These are phyloP conservation scores for Rhabditophanes sp. DNA, from an alignment of 2,888 invertebrate species.

Conservation along the genomic window DNA sequence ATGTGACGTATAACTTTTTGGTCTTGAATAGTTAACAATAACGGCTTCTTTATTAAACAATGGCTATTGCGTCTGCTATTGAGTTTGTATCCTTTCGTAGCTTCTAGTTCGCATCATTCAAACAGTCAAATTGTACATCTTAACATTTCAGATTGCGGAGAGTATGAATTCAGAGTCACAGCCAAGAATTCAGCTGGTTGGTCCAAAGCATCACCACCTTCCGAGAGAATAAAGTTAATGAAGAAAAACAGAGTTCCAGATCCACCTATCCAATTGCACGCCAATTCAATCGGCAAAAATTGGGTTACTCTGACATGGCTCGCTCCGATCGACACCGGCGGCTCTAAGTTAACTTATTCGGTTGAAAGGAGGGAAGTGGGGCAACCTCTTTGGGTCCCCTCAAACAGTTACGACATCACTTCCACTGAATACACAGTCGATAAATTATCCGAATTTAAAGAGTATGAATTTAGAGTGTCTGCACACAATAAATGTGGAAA, in stretches of 20 bases:
- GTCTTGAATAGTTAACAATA: too few species aligned
- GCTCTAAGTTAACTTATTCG: constrained; percentile 55
- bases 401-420: constrained; percentile 36
- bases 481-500: constrained; percentile 88
- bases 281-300: constrained; percentile 82
- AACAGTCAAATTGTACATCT: too few species aligned
- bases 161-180: constrained; percentile 89
- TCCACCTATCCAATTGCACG: constrained; percentile 62
- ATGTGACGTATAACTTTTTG: too few species aligned
- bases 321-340: constrained; percentile 68
- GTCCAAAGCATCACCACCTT: constrained; percentile 60
- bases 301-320: constrained; percentile 83
- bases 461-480: constrained; percentile 84
- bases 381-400: constrained; percentile 64
- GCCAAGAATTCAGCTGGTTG: constrained; percentile 95
- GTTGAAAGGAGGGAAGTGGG: constrained; percentile 38
- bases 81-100: too few species aligned
- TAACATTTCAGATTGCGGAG: constrained; percentile 71
- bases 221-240: constrained; percentile 61
- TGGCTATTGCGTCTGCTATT: too few species aligned
- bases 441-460: constrained; percentile 60
- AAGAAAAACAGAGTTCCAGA: constrained; percentile 73
- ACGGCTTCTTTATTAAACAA: too few species aligned
- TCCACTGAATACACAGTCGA: constrained; percentile 43
- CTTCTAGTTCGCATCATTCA: too few species aligned